These are phyloP conservation scores for Laupala kohalensis DNA, from an alignment of 1,140 invertebrate species.

Conservation along the genomic window DNA sequence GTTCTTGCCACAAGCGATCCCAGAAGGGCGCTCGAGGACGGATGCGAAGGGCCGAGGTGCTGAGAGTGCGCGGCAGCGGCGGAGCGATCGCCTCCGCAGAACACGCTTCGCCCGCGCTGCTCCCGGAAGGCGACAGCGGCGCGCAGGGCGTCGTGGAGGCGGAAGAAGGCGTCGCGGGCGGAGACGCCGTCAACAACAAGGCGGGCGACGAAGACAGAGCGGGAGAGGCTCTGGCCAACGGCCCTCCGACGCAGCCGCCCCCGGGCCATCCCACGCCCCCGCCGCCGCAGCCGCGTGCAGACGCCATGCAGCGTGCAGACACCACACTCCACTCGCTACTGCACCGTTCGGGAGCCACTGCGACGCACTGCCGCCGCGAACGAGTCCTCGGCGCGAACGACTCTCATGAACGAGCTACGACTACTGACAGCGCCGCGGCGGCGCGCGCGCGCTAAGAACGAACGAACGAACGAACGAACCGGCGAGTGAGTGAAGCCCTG, in stretches of 20 bases:
- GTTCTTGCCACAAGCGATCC: constrained; percentile 66
- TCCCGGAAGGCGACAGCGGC: constrained; percentile 18
- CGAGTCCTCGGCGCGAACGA: too few species aligned
- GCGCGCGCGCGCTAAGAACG: too few species aligned
- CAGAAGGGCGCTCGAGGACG: constrained; percentile 60
- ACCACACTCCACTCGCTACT: constrained; percentile 16
- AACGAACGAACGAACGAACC: too few species aligned
- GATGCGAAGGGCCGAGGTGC: constrained; percentile 62
- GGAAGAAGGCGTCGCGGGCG: constrained; percentile 13
- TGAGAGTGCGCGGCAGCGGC: constrained; percentile 54
- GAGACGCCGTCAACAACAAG: background rate
- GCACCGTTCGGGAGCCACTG: too few species aligned
- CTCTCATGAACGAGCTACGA: too few species aligned
- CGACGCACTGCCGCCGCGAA: too few species aligned
- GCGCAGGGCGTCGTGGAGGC: constrained; percentile 20
- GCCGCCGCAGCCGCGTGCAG: constrained; percentile 26
- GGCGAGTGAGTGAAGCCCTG: too few species aligned
- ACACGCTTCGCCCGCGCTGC: constrained; percentile 23
- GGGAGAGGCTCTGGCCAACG: background rate
- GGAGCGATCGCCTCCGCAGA: constrained; percentile 21
- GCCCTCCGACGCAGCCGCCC: constrained; percentile 29
- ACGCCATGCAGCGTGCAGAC: constrained; percentile 30
- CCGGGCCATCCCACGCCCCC: constrained; percentile 21
- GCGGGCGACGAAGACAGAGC: background rate
- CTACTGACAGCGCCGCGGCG: too few species aligned